Evolutionary conservation across 2,888 invertebrate genomes (phyloP), one percentile per base, ranked within the genome.

Genomic region (Herminia tarsipennalis): DNA sequence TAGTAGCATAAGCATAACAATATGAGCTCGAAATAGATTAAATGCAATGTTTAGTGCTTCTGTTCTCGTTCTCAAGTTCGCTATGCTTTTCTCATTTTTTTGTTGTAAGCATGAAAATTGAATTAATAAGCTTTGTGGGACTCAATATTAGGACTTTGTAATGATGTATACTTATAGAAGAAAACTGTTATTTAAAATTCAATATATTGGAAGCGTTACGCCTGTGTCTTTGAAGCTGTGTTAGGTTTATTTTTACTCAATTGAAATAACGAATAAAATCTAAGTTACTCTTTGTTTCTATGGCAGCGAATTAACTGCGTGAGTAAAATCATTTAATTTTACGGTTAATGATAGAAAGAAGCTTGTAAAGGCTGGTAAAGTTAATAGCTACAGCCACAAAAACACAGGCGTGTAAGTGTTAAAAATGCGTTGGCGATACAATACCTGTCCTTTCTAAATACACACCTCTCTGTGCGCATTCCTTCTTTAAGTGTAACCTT

Each of bases 381-480:
- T 18, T 9, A 5, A 9, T 27, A 5, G 5, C 2, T 27, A 69
- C 64, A 72, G 60, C 70, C 53, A 54, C 76, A 76, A 78, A 76
- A 82, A 72, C 79, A 75, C 76, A 80, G 72, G 68, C 80, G 82
- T 76, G 71, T 72, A 81, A 91, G 88, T 86, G 92, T 92, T 92
- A 92, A 91, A 92, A 92, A 91, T 91, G 92, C 92, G 88, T 91
- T 90, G 92, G 92, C 92, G 92, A 92, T 92, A 92, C 92, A 85
- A 92, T 92, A 92, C 92, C 92, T 92, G 92, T 88, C 90, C 87
- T 89, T 90, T 89, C 89, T 87, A 93, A 92, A 93, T 93, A 94
- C 94, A 94, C 94, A 96, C 96, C 96, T 94, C 96, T 95, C 93
- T 96, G 96, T 86, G 96, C 95, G 93, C 98, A 98, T 93, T 98